phyloP scores from a whole-genome alignment of 1,140 invertebrate species.

The Drosophila bifasciata region DNA sequence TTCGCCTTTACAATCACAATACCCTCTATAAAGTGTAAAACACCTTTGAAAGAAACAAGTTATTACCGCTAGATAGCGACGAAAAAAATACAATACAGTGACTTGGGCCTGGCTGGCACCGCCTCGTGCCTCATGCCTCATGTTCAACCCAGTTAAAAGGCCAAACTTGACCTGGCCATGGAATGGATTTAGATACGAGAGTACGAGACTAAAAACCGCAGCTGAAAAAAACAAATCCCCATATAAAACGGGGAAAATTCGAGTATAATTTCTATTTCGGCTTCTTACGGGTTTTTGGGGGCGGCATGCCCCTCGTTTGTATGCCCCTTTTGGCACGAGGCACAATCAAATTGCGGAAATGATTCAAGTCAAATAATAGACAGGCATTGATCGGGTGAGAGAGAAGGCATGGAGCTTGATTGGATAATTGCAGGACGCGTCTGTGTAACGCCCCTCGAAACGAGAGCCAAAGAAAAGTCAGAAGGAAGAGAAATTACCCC shows the following conservation, averaged over 20 bases:
- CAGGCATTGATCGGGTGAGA: conserved; percentile 42
- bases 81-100: conserved; percentile 10
- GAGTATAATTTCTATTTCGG: conserved; percentile 49
- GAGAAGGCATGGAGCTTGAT: conserved; percentile 26
- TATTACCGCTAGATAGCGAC: conserved; percentile 46
- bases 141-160: conserved; percentile 75
- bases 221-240: conserved; percentile 33
- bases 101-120: not conserved
- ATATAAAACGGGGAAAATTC: conserved; percentile 29
- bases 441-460: conserved; percentile 20
- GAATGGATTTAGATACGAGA: conserved; percentile 68
- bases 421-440: conserved; percentile 58
- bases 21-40: no score
- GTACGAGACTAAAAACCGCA: conserved; percentile 18
- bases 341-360: conserved; percentile 80
- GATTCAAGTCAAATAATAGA: conserved; percentile 80
- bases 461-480: conserved; percentile 9
- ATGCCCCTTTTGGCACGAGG: conserved; percentile 69
- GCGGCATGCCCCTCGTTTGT: conserved; percentile 47
- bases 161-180: conserved; percentile 79
- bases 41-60: conserved; percentile 40
- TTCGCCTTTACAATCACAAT: no score
- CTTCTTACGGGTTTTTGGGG: conserved; percentile 3
- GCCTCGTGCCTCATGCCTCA: conserved; percentile 43
- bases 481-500: not conserved